These are phyloP conservation scores for Diaphora mendica DNA, from an alignment of 2,888 invertebrate species.

Conservation along the genomic window DNA sequence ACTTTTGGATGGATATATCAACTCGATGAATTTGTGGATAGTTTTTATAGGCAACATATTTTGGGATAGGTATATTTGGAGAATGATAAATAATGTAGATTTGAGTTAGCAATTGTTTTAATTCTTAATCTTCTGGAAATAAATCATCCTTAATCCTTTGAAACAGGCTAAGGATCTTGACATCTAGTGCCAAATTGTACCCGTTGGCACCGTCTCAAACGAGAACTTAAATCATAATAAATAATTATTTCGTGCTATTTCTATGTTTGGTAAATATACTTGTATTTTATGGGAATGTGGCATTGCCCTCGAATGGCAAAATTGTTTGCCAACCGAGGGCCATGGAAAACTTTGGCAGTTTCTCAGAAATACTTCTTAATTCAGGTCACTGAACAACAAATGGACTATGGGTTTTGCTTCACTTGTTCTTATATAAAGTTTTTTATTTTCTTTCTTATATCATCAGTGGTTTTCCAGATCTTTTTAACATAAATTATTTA, in stretches of 20 bases:
- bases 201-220: conserved; percentile 49
- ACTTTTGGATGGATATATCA: no score
- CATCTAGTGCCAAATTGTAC: conserved; percentile 44
- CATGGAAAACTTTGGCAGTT: conserved; percentile 13
- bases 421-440: background rate
- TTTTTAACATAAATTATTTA: background rate
- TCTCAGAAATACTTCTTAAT: conserved; percentile 9
- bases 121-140: conserved; percentile 4
- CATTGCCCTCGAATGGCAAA: conserved; percentile 19
- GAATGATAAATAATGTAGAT: background rate
- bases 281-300: conserved; percentile 22
- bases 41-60: no score
- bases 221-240: conserved; percentile 41
- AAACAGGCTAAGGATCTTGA: conserved; percentile 24
- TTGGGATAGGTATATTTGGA: background rate
- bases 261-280: conserved; percentile 45
- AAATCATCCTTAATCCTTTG: conserved; percentile 18
- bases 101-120: background rate
- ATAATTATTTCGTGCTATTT: conserved; percentile 43
- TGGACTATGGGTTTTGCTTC: background rate
- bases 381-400: background rate
- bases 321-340: conserved; percentile 19
- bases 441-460: background rate
- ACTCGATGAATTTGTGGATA: no score
- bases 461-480: background rate